These are phyloP conservation scores for Drosophila neoperkinsi DNA, from an alignment of 2,888 invertebrate genomes.

Conservation along the genomic window DNA sequence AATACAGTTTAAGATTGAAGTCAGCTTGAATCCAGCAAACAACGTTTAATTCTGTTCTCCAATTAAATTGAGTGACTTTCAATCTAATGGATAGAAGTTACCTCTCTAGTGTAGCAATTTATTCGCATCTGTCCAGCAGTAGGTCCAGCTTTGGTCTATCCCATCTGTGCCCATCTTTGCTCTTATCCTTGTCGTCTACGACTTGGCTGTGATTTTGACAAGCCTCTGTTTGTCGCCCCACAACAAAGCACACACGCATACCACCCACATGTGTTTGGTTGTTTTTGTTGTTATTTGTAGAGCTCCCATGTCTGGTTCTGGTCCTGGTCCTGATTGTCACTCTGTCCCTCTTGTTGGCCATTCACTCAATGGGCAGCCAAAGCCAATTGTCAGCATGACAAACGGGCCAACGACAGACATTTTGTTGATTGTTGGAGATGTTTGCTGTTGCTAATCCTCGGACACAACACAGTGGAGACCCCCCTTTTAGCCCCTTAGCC, in stretches of 20 bases:
- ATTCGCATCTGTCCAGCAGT: constrained; percentile 41
- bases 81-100: constrained; percentile 34
- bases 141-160: constrained; percentile 34
- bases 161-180: constrained; percentile 55
- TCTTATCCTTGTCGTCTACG: constrained; percentile 68
- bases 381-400: constrained; percentile 79
- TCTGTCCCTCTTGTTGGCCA: constrained; percentile 38
- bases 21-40: not conserved
- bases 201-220: constrained; percentile 74
- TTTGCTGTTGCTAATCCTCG: constrained; percentile 66
- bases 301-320: constrained; percentile 47
- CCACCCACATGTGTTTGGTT: constrained; percentile 28
- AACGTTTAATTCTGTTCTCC: constrained; percentile 25
- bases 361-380: constrained; percentile 59
- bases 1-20: constrained; percentile 1
- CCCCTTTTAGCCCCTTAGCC: not conserved
- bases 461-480: constrained; percentile 28
- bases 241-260: constrained; percentile 3
- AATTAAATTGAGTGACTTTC: constrained; percentile 68
- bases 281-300: constrained; percentile 55
- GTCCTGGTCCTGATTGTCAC: constrained; percentile 19
- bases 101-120: constrained; percentile 32
- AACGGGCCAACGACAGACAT: constrained; percentile 63
- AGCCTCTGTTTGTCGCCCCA: constrained; percentile 42
- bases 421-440: constrained; percentile 57